phyloP scores from a whole-genome alignment of 1,140 invertebrate genomes.

The Bombus sibiricus region DNA sequence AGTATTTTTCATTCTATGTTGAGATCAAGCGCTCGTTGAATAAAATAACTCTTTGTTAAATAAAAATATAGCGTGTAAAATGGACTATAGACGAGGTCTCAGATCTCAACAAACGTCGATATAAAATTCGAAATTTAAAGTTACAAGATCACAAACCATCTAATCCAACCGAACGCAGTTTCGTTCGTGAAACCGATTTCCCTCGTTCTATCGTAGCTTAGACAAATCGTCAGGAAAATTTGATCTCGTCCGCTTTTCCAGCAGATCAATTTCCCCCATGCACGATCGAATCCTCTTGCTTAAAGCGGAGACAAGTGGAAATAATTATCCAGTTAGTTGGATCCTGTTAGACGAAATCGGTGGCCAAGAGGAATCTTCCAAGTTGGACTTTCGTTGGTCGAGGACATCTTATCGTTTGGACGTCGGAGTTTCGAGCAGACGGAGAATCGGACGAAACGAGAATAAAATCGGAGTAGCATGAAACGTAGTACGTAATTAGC shows the following conservation, averaged over 20 bases:
- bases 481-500: conserved; percentile 16
- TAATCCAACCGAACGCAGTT: too few relatives aligned
- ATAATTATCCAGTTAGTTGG: conserved; percentile 11
- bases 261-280: neutral
- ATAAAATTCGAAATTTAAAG: too few relatives aligned
- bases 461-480: neutral
- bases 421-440: neutral
- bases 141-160: too few relatives aligned
- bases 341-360: neutral
- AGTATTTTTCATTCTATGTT: too few relatives aligned
- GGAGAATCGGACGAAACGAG: neutral
- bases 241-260: neutral
- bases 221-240: neutral
- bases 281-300: neutral
- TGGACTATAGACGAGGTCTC: too few relatives aligned
- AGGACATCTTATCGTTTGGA: neutral
- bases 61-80: too few relatives aligned
- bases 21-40: too few relatives aligned
- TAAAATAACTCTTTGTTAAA: too few relatives aligned
- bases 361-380: neutral
- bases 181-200: neutral
- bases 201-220: neutral
- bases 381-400: neutral
- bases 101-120: too few relatives aligned
- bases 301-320: neutral